Evolutionary conservation across 1,140 invertebrate species (phyloP).

Genomic region (Neodiprion virginianus): DNA sequence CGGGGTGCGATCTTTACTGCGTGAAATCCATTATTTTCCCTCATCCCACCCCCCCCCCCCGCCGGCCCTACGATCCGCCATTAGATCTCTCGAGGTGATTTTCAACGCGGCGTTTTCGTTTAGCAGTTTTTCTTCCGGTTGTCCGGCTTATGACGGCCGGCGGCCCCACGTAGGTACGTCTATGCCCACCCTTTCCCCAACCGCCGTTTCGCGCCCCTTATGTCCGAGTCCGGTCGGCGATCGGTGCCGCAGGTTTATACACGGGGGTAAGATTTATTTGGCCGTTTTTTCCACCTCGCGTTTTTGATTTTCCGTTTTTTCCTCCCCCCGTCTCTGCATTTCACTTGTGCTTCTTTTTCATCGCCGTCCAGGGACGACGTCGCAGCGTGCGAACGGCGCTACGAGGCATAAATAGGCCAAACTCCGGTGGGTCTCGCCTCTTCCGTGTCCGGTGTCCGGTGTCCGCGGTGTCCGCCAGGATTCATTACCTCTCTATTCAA

Average conservation of each 20-base stretch:
- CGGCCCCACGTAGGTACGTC: constrained; percentile 29
- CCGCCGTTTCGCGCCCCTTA: constrained; percentile 31
- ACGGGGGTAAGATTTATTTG: constrained; percentile 22
- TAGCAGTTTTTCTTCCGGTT: constrained; percentile 62
- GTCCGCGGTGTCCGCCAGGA: constrained; percentile 53
- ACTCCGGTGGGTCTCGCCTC: constrained; percentile 50
- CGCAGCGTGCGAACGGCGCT: not conserved
- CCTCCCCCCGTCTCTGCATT: not conserved
- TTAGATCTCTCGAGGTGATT: constrained; percentile 56
- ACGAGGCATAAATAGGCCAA: constrained; percentile 7
- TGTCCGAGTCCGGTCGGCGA: constrained; percentile 23
- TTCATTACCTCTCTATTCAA: constrained; percentile 62
- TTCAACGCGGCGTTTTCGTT: constrained; percentile 55
- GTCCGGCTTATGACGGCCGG: constrained; percentile 54
- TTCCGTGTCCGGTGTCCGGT: constrained; percentile 48
- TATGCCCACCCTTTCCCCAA: constrained; percentile 35
- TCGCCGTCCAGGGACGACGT: not conserved
- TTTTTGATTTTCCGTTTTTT: constrained; percentile 29
- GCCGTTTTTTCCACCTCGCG: constrained; percentile 17
- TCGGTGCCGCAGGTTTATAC: no score
- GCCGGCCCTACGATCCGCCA: constrained; percentile 31
- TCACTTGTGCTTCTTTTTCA: not conserved
- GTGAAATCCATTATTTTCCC: constrained; percentile 60
- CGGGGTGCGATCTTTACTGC: constrained; percentile 58
- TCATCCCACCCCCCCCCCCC: not conserved